Percentiles rank a stretch among this genome's conserved stretches.
Conservation (phyloP, 2,888 invertebrate genomes). For the Drosophila mettleri region DNA sequence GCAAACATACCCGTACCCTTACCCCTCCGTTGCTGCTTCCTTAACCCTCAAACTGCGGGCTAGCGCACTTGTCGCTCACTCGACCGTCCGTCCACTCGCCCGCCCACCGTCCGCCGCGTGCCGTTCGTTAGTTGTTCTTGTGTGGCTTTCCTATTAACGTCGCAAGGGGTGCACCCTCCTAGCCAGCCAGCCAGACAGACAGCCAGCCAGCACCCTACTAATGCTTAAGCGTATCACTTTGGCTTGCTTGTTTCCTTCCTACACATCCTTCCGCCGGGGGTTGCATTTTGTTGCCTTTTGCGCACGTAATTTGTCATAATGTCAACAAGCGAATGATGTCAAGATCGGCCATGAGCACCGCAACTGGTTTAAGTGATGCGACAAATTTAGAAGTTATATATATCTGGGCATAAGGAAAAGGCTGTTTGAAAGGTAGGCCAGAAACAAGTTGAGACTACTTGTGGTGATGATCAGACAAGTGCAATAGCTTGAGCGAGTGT, state of each 20-base stretch:
- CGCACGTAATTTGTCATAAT: conserved; percentile 77
- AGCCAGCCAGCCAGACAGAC: not conserved
- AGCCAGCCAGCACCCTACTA: conserved; percentile 6
- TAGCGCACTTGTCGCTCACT: conserved; percentile 71
- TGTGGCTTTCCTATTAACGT: conserved; percentile 73
- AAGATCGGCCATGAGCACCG: conserved; percentile 18
- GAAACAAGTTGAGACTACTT: not conserved
- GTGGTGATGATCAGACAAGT: not conserved
- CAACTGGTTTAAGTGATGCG: conserved; percentile 19
- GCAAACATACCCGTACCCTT: conserved; percentile 58
- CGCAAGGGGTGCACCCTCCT: conserved; percentile 10
- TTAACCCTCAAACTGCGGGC: conserved; percentile 25
- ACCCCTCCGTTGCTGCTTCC: conserved; percentile 17
- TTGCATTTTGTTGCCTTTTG: conserved; percentile 59
- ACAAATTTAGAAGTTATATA: conserved; percentile 14
- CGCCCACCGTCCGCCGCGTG: conserved; percentile 59
- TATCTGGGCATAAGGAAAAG: not conserved
- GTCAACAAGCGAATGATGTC: conserved; percentile 69
- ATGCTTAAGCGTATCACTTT: conserved; percentile 70
- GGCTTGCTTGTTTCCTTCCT: conserved; percentile 71
- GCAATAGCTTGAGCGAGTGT: not conserved
- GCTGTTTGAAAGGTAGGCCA: not conserved
- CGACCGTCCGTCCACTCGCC: conserved; percentile 13
- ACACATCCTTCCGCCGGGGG: conserved; percentile 46
- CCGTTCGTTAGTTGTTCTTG: conserved; percentile 77